Base-by-base conservation (phyloP, 2,888 invertebrate genomes). In the Apodemia hepburni region DNA sequence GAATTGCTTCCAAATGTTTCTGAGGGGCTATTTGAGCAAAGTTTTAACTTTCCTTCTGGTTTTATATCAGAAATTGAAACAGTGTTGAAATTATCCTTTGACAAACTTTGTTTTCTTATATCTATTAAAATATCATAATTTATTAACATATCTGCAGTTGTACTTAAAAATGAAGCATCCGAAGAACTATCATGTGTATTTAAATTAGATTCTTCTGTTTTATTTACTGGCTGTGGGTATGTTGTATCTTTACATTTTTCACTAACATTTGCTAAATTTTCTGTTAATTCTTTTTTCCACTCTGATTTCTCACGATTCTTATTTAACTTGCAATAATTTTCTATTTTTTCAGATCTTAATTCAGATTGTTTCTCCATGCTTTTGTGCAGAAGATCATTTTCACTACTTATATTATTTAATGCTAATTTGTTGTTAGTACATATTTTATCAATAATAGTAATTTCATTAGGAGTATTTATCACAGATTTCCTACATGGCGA, bases 321-420 rank as follows among this genome's bases (percentile, higher is more conserved):
- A 78, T 91, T 91, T 78, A 91, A 81, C 80, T 90, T 91, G 85
- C 91, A 91, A 81, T 87, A 91, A 78, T 91, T 91, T 75, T 89
- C 89, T 72, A 91, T 79, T 84, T 82, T 88, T 66, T 90, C 89
- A 90, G 90, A 90, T 89, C 89, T 91, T 70, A 70, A 69, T 74
- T 82, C 83, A 78, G 77, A 71, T 81, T 79, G 80, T 72, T 66
- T 75, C 70, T 76, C 75, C 72, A 71, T 65, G 71, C 77, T 71
- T 73, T 77, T 79, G 68, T 75, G 74, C 75, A 69, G 71, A 66
- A 73, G 78, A 73, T 83, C 80, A 76, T 76, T 78, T 76, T 77
- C 79, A 76, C 73, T 71, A 73, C 77, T 76, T 80, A 81, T 73
- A 72, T 76, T 85, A 84, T 84, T 85, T 88, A 90, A 70, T 77